phyloP scores from a whole-genome alignment of 2,888 invertebrate species.

The Drosophila bunnanda region DNA sequence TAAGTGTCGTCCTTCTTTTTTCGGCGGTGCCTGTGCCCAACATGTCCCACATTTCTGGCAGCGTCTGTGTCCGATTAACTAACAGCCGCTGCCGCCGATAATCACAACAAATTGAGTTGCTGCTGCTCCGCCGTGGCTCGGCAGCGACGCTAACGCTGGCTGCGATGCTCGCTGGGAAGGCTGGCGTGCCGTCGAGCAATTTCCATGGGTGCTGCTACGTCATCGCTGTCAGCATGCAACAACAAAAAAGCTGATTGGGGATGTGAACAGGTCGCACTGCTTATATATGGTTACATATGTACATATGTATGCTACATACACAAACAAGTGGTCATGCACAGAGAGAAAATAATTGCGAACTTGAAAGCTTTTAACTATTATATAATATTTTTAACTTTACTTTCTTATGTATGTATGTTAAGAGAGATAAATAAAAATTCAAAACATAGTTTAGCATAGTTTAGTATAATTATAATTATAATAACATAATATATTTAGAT shows the following conservation, averaged over 20 bases:
- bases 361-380: too few species aligned
- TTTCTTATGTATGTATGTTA: too few species aligned
- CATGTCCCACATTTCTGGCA: slow-evolving; percentile 11
- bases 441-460: too few species aligned
- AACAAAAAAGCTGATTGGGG: slow-evolving; percentile 25
- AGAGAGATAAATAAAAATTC: too few species aligned
- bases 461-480: too few species aligned
- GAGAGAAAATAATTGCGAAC: not conserved
- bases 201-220: slow-evolving; percentile 40
- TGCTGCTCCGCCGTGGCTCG: slow-evolving; percentile 8
- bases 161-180: slow-evolving; percentile 15
- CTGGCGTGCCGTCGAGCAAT: slow-evolving; percentile 28
- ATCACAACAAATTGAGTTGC: slow-evolving; percentile 63
- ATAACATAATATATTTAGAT: too few species aligned
- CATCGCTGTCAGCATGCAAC: slow-evolving; percentile 37
- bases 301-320: slow-evolving; percentile 13
- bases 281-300: slow-evolving; percentile 35
- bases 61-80: slow-evolving; percentile 40
- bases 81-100: slow-evolving; percentile 51
- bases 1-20: slow-evolving; percentile 1
- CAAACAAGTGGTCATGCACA: slow-evolving; percentile 11
- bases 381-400: too few species aligned
- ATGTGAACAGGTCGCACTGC: slow-evolving; percentile 42
- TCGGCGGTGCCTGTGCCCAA: slow-evolving; percentile 2
- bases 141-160: slow-evolving; percentile 19